Evolutionary conservation across 1,140 invertebrate genomes (phyloP).

Genomic region (Anoplophora glabripennis): DNA sequence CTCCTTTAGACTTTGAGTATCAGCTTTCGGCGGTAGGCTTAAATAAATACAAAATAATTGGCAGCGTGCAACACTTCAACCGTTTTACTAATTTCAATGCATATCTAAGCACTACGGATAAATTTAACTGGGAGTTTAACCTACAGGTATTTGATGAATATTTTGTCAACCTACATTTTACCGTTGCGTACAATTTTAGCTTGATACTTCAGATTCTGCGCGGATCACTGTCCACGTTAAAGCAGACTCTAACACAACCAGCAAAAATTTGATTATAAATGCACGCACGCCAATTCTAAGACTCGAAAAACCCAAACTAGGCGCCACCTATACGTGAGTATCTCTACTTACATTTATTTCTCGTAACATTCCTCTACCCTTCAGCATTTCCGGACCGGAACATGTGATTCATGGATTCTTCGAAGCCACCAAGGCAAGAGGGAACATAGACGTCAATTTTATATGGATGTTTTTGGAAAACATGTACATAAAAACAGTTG

Average conservation of each 20-base stretch:
- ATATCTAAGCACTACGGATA: constrained; percentile 23
- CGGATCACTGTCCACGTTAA: constrained; percentile 37
- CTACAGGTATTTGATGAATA: constrained; percentile 29
- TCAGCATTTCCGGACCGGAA: constrained; percentile 17
- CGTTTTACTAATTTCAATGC: constrained; percentile 34
- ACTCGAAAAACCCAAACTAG: constrained; percentile 37
- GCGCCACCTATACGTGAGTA: constrained; percentile 38
- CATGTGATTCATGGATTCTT: constrained; percentile 25
- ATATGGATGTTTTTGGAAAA: constrained; percentile 48
- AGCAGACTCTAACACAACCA: constrained; percentile 22
- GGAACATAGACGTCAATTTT: constrained; percentile 37
- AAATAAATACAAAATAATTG: constrained; percentile 31
- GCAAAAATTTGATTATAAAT: constrained; percentile 31
- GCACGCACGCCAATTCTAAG: constrained; percentile 39
- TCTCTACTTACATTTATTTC: neutral
- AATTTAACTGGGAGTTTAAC: constrained; percentile 41
- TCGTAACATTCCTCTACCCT: neutral
- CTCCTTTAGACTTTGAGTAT: constrained; percentile 32
- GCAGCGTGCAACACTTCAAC: constrained; percentile 28
- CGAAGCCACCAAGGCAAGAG: constrained; percentile 28
- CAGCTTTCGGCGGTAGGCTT: constrained; percentile 24
- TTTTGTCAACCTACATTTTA: constrained; percentile 7
- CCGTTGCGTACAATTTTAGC: constrained; percentile 40
- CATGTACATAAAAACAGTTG: constrained; percentile 49
- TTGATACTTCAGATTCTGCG: constrained; percentile 51